Conservation (phyloP, 2,888 invertebrate species). For the Hyposoter dolosus region DNA sequence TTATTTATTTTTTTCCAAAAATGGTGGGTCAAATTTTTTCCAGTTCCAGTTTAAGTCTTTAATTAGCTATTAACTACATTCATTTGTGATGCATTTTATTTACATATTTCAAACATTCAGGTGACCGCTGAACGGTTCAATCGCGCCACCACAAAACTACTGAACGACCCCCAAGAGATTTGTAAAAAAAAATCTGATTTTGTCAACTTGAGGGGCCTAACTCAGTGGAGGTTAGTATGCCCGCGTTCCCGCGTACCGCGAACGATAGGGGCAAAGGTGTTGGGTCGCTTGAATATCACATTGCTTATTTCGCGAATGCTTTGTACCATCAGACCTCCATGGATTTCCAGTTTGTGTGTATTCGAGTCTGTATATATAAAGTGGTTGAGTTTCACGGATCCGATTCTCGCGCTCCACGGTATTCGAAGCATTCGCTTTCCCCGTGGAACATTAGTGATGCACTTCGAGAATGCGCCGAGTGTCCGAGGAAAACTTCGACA, state of each 20-base stretch:
- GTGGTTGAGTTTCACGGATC: constrained; percentile 9
- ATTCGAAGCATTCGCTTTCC: constrained; percentile 20
- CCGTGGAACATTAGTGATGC: neutral
- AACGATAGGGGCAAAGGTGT: constrained; percentile 15
- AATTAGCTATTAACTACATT: too few relatives aligned
- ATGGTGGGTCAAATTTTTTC: too few relatives aligned
- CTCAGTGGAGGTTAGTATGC: too few relatives aligned
- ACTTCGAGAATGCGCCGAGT: neutral
- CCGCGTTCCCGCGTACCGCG: neutral
- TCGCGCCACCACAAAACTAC: too few relatives aligned
- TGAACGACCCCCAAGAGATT: too few relatives aligned
- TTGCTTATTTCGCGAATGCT: constrained; percentile 48
- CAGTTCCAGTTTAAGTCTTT: too few relatives aligned
- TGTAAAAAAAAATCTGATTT: too few relatives aligned
- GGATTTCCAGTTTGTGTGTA: neutral
- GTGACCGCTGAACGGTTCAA: too few relatives aligned
- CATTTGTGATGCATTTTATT: too few relatives aligned
- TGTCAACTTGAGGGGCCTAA: too few relatives aligned
- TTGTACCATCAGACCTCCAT: neutral
- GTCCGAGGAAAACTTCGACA: neutral
- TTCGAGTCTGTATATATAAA: neutral
- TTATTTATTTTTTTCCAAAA: too few relatives aligned
- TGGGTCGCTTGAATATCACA: constrained; percentile 35
- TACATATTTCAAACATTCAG: too few relatives aligned
- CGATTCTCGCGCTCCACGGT: constrained; percentile 1